These are phyloP conservation scores for Siniperca scherzeri DNA, from an alignment of 2,797 vertebrate genomes.

Conservation along the genomic window DNA sequence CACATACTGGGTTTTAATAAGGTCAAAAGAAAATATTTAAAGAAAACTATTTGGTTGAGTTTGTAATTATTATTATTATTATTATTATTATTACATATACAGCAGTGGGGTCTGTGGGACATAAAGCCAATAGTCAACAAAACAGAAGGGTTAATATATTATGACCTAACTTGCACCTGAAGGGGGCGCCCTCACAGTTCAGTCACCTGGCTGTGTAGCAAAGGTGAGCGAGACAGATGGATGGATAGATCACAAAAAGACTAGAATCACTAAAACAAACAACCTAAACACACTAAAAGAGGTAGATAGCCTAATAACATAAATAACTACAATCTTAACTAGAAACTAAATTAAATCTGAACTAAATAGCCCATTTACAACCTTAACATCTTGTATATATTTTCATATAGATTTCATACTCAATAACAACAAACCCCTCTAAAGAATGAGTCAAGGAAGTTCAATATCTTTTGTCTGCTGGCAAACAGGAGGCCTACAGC, in stretches of 20 bases:
- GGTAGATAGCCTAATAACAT: not conserved
- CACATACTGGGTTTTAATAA: not conserved
- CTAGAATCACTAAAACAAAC: too few species aligned
- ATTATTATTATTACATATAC: not conserved
- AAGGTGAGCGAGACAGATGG: slow-evolving; percentile 17
- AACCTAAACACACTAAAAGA: not conserved
- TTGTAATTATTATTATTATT: not conserved
- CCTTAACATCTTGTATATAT: not conserved
- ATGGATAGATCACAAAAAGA: not conserved
- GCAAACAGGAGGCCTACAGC: slow-evolving; percentile 17
- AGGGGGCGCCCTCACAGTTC: slow-evolving; percentile 73
- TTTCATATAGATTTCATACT: not conserved
- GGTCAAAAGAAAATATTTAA: not conserved
- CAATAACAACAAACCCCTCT: not conserved
- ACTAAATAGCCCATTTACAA: not conserved
- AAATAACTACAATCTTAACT: not conserved
- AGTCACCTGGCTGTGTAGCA: slow-evolving; percentile 43
- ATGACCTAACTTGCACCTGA: slow-evolving; percentile 42
- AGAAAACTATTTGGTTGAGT: not conserved
- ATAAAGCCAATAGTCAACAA: not conserved
- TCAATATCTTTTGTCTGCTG: slow-evolving; percentile 32
- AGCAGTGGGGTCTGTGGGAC: not conserved
- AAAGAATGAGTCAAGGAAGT: not conserved
- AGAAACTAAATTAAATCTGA: not conserved
- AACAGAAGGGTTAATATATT: not conserved